Evolutionary conservation across 1,140 invertebrate species (phyloP).

Genomic region (Diorhabda sublineata): DNA sequence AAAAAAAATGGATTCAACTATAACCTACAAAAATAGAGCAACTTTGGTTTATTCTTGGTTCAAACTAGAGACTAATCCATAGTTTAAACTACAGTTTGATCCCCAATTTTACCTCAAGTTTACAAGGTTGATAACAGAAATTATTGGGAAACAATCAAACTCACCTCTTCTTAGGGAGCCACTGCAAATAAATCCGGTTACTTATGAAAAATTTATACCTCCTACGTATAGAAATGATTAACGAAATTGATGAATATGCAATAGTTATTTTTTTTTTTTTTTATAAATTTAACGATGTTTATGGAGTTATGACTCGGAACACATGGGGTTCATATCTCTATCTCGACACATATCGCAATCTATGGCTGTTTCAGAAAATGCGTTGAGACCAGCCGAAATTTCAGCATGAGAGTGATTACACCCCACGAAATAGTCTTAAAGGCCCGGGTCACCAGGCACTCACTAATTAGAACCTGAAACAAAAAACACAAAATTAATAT

Average conservation of each 20-base stretch:
- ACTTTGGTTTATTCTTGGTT: too few species aligned
- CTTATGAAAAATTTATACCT: background rate
- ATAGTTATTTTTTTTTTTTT: background rate
- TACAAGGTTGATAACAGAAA: too few species aligned
- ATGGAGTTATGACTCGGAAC: conserved; percentile 23
- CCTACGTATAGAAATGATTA: background rate
- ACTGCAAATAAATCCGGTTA: conserved; percentile 4
- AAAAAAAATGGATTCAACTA: too few species aligned
- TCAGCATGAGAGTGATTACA: conserved; percentile 62
- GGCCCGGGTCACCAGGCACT: background rate
- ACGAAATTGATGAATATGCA: background rate
- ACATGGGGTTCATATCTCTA: conserved; percentile 67
- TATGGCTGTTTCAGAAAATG: conserved; percentile 84
- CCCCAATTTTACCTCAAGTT: background rate
- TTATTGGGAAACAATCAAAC: background rate
- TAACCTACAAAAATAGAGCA: too few species aligned
- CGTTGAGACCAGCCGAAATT: conserved; percentile 79
- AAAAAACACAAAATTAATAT: background rate
- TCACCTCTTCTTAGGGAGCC: background rate
- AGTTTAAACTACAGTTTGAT: too few species aligned
- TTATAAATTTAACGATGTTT: background rate
- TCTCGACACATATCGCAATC: conserved; percentile 67
- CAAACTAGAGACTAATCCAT: too few species aligned
- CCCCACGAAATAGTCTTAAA: conserved; percentile 4
- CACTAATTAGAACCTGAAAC: background rate